These are phyloP conservation scores for Hydractinia symbiolongicarpus DNA, from an alignment of 30 jellyfish, hydroid and myxozoan species.

Conservation along the genomic window DNA sequence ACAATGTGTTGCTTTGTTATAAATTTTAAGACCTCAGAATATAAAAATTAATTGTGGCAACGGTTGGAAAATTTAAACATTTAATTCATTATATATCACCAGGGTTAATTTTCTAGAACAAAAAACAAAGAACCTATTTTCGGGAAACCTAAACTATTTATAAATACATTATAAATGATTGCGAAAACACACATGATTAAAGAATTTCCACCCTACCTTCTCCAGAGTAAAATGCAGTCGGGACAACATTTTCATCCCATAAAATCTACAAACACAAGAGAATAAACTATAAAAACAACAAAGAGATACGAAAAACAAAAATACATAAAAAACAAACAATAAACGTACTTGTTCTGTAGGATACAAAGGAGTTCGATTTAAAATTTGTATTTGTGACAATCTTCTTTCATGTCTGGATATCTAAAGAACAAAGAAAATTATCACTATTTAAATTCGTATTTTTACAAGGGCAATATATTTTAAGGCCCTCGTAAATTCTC, in stretches of 20 bases:
- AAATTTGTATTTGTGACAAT: conserved; percentile 71
- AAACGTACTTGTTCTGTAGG: conserved; percentile 90
- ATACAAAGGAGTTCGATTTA: conserved; percentile 71
- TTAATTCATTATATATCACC: not conserved
- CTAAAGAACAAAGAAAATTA: conserved; percentile 12
- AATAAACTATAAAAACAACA: not conserved
- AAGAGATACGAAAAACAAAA: not conserved
- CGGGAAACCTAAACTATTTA: not conserved
- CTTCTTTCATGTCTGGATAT: conserved; percentile 84
- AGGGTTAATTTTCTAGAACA: not conserved
- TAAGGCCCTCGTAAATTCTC: no score
- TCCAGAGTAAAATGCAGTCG: conserved; percentile 82
- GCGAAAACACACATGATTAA: not conserved
- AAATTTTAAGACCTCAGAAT: no score
- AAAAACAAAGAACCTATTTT: not conserved
- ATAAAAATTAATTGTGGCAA: no score
- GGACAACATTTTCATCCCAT: conserved; percentile 94
- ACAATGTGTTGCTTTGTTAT: no score
- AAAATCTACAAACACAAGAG: conserved; percentile 39
- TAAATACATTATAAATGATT: not conserved
- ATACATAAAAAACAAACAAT: not conserved
- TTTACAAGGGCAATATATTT: no score
- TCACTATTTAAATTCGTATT: not conserved
- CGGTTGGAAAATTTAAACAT: no score
- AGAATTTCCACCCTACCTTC: conserved; percentile 45